Evolutionary conservation across 2,797 vertebrate species (phyloP), one percentile per base, ranked within the genome.

Genomic region (Phrynocephalus guinanensis): DNA sequence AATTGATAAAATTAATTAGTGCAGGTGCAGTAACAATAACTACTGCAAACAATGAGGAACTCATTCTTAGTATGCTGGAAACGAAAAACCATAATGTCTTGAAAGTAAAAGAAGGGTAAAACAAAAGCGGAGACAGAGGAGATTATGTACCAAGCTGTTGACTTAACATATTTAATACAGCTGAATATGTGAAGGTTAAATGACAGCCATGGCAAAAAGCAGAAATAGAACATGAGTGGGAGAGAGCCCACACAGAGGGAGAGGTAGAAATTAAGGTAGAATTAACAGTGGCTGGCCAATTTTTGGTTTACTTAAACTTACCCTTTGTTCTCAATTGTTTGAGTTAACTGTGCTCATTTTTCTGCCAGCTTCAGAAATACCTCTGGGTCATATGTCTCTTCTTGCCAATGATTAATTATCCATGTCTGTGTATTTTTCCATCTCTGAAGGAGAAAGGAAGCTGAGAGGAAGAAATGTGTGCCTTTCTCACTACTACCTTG

Each of bases 171-270:
- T 89, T 88, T 92, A 90, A 91, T 92, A 67, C 63, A 89, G 75
- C 71, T 89, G 79, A 38, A 86, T 88, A 91, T 84, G 78, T 93
- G 91, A 93, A 93, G 60, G 80, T 92, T 93, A 92, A 93, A n/a
- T 89, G 90, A 89, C 30, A 92, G 86, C 63, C 91, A n/a, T 77
- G 79, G 72, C 78, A 82, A 87, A 79, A 88, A 77, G 72, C 6
- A 79, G 56, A 78, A 89, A 82, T 24, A 91, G 86, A 80, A 67
- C 80, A 30, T 26, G 90, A 24, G 16, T 48, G 66, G 88, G 56
- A n/a, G 82, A 71, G 71, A 88, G 76, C 82, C 0, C 6, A 44
- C 86, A 84, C 18, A 18, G 22, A 71, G 66, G 83, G 10, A 87
- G 71, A 73, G 28, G 6, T 7, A 82, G 44, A 75, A 50, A 63